phyloP scores from a whole-genome alignment of 2,797 vertebrate genomes.

The Luscinia luscinia region DNA sequence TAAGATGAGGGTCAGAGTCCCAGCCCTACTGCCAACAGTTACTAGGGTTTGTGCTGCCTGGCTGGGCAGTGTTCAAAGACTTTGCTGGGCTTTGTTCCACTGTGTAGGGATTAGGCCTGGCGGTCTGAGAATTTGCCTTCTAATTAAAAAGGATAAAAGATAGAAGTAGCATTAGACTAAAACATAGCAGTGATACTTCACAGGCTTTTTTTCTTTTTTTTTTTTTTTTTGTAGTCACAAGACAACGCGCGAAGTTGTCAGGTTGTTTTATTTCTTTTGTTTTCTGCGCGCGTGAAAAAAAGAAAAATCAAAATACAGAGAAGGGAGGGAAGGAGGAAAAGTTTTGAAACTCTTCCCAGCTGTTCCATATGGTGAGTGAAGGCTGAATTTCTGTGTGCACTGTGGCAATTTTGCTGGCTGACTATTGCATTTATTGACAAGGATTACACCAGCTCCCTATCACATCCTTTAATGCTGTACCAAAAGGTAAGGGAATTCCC shows the following conservation, averaged over 20 bases:
- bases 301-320: neutral
- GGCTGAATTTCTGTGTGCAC: constrained; percentile 50
- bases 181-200: constrained; percentile 93
- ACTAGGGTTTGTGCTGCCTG: constrained; percentile 84
- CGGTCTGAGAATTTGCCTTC: constrained; percentile 99
- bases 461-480: neutral
- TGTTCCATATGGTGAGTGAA: constrained; percentile 52
- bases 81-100: constrained; percentile 99
- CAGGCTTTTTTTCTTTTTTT: constrained; percentile 75
- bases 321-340: constrained; percentile 42
- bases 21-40: constrained; percentile 85
- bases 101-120: constrained; percentile 99
- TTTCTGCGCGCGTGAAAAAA: neutral
- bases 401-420: neutral
- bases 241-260: constrained; percentile 82
- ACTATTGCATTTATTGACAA: constrained; percentile 29
- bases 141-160: constrained; percentile 99
- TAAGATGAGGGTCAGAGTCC: constrained; percentile 84
- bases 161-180: constrained; percentile 93
- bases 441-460: constrained; percentile 35
- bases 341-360: constrained; percentile 76
- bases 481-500: constrained; percentile 56
- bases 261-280: constrained; percentile 75
- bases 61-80: constrained; percentile 97
- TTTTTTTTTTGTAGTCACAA: constrained; percentile 82